Evolutionary conservation across 92 coral and sea anemone genomes (phyloP).

Genomic region (Palythoa heliodiscus): DNA sequence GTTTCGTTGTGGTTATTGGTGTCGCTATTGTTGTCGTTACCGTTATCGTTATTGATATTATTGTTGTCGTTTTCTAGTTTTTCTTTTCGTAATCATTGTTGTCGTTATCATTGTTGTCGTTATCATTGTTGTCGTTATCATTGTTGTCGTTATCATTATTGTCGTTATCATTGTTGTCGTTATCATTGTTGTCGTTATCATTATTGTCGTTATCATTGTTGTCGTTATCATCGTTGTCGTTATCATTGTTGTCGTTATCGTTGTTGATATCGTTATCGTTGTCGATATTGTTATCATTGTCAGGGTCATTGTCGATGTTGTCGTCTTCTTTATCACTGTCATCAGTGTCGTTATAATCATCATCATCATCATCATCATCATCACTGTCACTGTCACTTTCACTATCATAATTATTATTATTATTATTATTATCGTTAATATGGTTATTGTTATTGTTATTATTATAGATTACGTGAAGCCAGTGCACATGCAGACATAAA

Average conservation of each 20-base stretch:
- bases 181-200: not conserved
- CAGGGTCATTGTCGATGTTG: too few relatives aligned
- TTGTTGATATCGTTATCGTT: too few relatives aligned
- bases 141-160: not conserved
- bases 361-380: too few relatives aligned
- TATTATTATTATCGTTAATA: too few relatives aligned
- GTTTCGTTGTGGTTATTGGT: not conserved
- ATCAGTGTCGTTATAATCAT: too few relatives aligned
- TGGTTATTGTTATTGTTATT: not conserved
- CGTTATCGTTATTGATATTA: not conserved
- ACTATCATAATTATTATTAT: not conserved
- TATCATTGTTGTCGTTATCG: not conserved
- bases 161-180: too few relatives aligned
- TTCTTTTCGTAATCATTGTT: not conserved
- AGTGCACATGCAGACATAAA: slow-evolving; percentile 94
- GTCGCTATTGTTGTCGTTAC: not conserved
- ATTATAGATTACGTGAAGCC: slow-evolving; percentile 84
- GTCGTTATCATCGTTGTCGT: too few relatives aligned
- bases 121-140: not conserved
- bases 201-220: too few relatives aligned
- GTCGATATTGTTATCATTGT: too few relatives aligned
- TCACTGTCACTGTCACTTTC: not conserved
- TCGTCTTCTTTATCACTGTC: too few relatives aligned
- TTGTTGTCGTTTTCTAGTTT: not conserved
- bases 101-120: not conserved